A percentile compares a stretch with the other conserved stretches of the same genome.
Conservation (phyloP, 2,797 vertebrate species). For the Tragelaphus eurycerus region DNA sequence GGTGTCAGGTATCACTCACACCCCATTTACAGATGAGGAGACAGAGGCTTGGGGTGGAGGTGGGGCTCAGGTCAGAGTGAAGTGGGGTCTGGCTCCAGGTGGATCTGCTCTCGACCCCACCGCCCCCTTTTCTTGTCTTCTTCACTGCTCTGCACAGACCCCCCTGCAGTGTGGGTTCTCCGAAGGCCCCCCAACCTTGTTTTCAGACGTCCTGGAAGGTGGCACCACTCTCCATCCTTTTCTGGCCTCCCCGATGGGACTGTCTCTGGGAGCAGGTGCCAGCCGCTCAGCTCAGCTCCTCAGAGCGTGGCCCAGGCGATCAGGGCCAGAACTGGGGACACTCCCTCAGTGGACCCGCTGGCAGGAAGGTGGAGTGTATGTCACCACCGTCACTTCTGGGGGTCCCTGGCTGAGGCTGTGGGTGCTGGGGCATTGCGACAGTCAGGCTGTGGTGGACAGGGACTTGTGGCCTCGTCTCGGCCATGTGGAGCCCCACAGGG, state of each 20-base stretch:
- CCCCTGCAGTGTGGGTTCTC: background rate
- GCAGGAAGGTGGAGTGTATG: background rate
- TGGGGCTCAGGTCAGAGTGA: background rate
- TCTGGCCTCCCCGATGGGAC: background rate
- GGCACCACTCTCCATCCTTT: background rate
- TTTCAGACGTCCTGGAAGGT: background rate
- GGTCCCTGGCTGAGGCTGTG: background rate
- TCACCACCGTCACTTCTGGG: background rate
- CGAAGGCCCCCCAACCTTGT: background rate
- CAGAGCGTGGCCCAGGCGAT: background rate
- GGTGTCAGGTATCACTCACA: background rate
- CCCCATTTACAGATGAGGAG: background rate
- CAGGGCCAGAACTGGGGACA: background rate
- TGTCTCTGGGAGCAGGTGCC: background rate
- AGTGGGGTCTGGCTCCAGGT: background rate
- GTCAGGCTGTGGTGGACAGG: background rate
- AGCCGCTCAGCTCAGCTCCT: background rate
- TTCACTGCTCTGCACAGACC: background rate
- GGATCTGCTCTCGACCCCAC: background rate
- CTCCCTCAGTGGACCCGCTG: background rate
- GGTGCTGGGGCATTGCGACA: background rate
- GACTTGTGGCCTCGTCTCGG: fast-evolving
- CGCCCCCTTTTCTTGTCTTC: background rate
- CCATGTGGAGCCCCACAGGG: background rate
- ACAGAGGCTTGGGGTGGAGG: background rate